These are phyloP conservation scores for Acrocyrtus sp. DNA, from an alignment of 2,888 invertebrate genomes.

Conservation along the genomic window DNA sequence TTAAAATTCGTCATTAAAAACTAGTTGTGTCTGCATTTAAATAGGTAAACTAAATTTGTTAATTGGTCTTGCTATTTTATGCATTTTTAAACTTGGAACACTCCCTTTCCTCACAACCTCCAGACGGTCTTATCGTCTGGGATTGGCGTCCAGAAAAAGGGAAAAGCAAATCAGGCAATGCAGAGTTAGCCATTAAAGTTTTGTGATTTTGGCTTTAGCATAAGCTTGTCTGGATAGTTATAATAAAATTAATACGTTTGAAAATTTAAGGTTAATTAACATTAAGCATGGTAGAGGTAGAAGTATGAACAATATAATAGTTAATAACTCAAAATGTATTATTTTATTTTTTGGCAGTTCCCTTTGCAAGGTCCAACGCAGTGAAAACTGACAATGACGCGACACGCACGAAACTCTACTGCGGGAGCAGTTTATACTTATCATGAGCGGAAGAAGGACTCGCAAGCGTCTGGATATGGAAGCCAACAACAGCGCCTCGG, in stretches of 20 bases:
- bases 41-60: no score
- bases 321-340: no score
- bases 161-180: slow-evolving; percentile 9
- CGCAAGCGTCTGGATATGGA: slow-evolving; percentile 81
- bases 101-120: slow-evolving; percentile 42
- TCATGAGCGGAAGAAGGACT: slow-evolving; percentile 96
- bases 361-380: no score
- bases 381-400: slow-evolving; percentile 83
- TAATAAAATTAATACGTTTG: no score
- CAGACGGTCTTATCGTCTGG: background rate
- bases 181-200: slow-evolving; percentile 19
- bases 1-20: no score
- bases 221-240: slow-evolving; percentile 6
- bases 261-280: no score
- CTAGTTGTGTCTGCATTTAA: no score
- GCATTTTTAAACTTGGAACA: no score
- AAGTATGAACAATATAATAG: background rate
- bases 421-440: slow-evolving; percentile 99
- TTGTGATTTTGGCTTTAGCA: slow-evolving; percentile 24
- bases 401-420: slow-evolving; percentile 98
- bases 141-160: slow-evolving; percentile 35
- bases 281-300: background rate
- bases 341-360: background rate
- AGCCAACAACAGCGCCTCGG: slow-evolving; percentile 86
- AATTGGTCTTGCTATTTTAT: no score